A percentile compares a stretch with the other conserved stretches of the same genome.
Evolutionary conservation across 1,140 invertebrate species (phyloP).

Genomic region (Euglossa dilemma): DNA sequence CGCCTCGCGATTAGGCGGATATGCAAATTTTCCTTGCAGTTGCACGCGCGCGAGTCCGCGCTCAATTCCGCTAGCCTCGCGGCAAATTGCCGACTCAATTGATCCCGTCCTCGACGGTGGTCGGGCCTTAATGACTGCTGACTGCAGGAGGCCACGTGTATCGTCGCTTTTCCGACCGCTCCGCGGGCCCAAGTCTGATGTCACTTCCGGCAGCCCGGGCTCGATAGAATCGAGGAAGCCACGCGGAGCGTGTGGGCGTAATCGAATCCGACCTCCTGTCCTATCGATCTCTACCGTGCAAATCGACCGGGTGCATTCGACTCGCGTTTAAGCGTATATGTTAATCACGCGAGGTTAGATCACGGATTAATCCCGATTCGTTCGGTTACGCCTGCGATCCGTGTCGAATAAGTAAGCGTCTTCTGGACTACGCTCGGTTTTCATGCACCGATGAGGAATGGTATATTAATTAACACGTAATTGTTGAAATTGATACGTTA

Average conservation of each 20-base stretch:
- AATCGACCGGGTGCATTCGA: constrained; percentile 1
- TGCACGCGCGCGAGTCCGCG: constrained; percentile 33
- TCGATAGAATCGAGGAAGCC: constrained; percentile 50
- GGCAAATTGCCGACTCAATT: constrained; percentile 60
- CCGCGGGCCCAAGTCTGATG: constrained; percentile 36
- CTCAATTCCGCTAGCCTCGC: constrained; percentile 53
- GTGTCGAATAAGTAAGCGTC: no score
- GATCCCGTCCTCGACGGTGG: constrained; percentile 57
- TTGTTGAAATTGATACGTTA: no score
- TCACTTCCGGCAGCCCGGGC: constrained; percentile 57
- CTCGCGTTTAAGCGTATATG: not conserved
- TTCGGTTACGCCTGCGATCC: no score
- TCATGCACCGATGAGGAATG: no score
- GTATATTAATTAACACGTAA: no score
- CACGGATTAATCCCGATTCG: no score
- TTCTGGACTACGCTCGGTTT: no score
- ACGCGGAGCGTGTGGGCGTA: constrained; percentile 19
- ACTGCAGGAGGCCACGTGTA: constrained; percentile 54
- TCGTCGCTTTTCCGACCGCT: constrained; percentile 46
- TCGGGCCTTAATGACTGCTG: constrained; percentile 36
- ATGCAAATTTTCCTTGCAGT: constrained; percentile 29
- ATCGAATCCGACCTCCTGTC: constrained; percentile 22
- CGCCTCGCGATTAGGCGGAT: constrained; percentile 39
- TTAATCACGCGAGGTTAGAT: not conserved
- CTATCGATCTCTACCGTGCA: not conserved